These are phyloP conservation scores for Trichonephila clavipes DNA, from an alignment of 1,140 invertebrate species.

Conservation along the genomic window DNA sequence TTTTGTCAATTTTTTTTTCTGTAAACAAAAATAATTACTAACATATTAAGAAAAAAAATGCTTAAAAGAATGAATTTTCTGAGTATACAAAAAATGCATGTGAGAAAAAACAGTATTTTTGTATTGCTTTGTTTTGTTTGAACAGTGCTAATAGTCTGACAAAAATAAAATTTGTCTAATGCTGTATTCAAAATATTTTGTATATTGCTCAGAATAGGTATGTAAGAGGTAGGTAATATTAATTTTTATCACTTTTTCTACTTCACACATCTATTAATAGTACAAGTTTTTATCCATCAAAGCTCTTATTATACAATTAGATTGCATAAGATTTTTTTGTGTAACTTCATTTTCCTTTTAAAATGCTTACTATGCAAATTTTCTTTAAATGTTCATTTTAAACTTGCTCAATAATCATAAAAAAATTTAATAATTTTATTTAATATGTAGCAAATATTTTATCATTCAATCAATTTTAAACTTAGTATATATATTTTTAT, in stretches of 20 bases:
- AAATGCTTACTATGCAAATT: too few relatives aligned
- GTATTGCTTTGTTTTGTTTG: not conserved
- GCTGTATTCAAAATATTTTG: not conserved
- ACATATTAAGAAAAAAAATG: too few relatives aligned
- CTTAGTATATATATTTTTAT: too few relatives aligned
- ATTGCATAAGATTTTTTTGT: not conserved
- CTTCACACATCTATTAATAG: not conserved
- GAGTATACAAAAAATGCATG: not conserved
- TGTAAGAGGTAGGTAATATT: not conserved
- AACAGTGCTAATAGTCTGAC: not conserved
- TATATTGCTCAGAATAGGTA: not conserved
- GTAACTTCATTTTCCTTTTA: not conserved
- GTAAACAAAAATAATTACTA: too few relatives aligned
- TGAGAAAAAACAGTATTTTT: not conserved
- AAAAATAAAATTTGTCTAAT: not conserved
- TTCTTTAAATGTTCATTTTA: too few relatives aligned
- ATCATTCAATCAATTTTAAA: too few relatives aligned
- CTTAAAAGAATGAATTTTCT: too few relatives aligned
- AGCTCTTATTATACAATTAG: not conserved
- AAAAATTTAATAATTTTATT: too few relatives aligned
- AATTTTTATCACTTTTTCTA: not conserved
- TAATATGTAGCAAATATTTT: too few relatives aligned
- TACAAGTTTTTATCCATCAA: not conserved
- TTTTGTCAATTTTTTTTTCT: too few relatives aligned
- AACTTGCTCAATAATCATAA: too few relatives aligned